Conservation (phyloP, 2,797 vertebrate genomes). For the Pelobates cultripes region DNA sequence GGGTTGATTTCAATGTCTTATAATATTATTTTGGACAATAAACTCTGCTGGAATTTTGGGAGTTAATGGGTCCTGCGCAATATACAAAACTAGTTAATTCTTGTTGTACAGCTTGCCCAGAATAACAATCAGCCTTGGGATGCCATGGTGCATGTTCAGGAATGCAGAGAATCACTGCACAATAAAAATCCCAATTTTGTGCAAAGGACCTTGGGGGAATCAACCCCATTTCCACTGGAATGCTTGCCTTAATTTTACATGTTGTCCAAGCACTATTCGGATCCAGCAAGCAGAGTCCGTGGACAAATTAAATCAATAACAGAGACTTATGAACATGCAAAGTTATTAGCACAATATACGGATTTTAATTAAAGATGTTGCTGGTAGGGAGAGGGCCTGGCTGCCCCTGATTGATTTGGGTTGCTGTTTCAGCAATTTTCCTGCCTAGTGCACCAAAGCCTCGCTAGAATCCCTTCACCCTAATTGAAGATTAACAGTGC, state of each 20-base stretch:
- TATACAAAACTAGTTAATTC: slow-evolving; percentile 6
- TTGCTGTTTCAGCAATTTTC: slow-evolving; percentile 67
- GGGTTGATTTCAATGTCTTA: background rate
- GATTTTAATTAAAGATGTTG: slow-evolving; percentile 73
- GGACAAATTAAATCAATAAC: slow-evolving; percentile 71
- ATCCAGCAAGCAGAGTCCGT: slow-evolving; percentile 35
- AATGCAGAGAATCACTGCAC: slow-evolving; percentile 11
- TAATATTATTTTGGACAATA: background rate
- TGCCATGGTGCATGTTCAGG: slow-evolving; percentile 24
- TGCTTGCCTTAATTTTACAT: slow-evolving; percentile 60
- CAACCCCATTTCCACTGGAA: slow-evolving; percentile 35
- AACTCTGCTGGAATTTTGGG: slow-evolving; percentile 12
- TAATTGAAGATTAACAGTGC: slow-evolving; percentile 61
- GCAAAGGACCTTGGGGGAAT: slow-evolving; percentile 38
- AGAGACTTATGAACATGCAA: slow-evolving; percentile 61
- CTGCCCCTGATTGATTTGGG: slow-evolving; percentile 61
- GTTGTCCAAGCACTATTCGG: slow-evolving; percentile 52
- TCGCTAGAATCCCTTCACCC: slow-evolving; percentile 44
- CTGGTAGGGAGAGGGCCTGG: slow-evolving; percentile 60
- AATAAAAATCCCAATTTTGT: slow-evolving; percentile 39
- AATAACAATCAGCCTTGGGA: slow-evolving; percentile 46
- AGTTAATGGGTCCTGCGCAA: slow-evolving; percentile 23
- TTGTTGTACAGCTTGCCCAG: slow-evolving; percentile 5
- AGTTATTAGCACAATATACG: slow-evolving; percentile 70
- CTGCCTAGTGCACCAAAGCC: slow-evolving; percentile 24